Base-by-base conservation (phyloP, 1,140 invertebrate genomes). In the Drosophila erecta region DNA sequence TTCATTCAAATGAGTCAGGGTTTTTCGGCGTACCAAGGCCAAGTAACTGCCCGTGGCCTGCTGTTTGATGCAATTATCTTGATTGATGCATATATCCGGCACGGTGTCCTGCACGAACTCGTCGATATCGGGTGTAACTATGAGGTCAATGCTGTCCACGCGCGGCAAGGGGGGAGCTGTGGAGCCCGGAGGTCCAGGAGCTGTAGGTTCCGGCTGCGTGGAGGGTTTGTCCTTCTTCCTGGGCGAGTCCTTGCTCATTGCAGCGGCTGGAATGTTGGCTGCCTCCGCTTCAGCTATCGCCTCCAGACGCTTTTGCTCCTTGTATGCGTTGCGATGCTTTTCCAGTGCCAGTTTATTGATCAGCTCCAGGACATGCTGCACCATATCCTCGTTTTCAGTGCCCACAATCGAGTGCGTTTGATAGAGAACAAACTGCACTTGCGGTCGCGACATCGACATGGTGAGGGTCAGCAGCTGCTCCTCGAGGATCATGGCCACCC, bases 1-100 rank as follows among this genome's bases (percentile, higher is more conserved):
- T 10, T 96, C 96, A 91, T 96, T 95, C 60, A 96, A 93, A 10
- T 95, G 94, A 40, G 95, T 95, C 62, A 96, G 93, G 80, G 95
- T 94, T 93, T 96, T 96, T 24, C 96, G 93, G 59, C 95, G 95
- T n/a, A 96, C 93, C 2, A 96, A 90, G 0, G 95, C 94, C 27
- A 97, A 90, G 76, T 94, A 97, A 79, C 95, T 96, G 3, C 96
- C 96, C 38, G 94, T 94, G 57, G 94, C 61, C n/a, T 93, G 76
- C 2, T 91, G 80, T 7, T 85, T 73, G 11, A 93, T 85, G 79
- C 93, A 94, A 12, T 92, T 87, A 43, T 93, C 93, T 76, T 92
- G 90, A 58, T 93, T 93, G 30, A 93, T 90, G 85, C 93, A 94
- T 3, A 95, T 81, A 59, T 93, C 93, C 3, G 95, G 95, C 59